phyloP scores from a whole-genome alignment of 2,888 invertebrate genomes.

The Syrista parreyssii region DNA sequence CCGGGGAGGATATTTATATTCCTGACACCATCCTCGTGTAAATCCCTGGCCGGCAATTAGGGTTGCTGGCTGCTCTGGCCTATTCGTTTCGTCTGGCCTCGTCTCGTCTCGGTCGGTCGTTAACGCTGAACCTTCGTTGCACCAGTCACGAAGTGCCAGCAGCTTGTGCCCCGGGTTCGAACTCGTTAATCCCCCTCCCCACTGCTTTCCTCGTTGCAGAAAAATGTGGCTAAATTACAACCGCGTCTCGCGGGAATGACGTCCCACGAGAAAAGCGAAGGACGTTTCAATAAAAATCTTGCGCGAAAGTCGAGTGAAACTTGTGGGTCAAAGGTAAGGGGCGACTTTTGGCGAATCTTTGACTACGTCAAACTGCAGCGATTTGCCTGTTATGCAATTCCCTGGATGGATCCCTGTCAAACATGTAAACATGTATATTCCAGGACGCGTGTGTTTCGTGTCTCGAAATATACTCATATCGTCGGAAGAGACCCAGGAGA shows the following conservation, averaged over 20 bases:
- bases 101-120: constrained; percentile 45
- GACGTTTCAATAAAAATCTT: background rate
- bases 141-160: constrained; percentile 16
- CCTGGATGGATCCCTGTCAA: background rate
- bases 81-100: constrained; percentile 37
- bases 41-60: constrained; percentile 57
- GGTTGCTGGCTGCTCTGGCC: constrained; percentile 37
- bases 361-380: background rate
- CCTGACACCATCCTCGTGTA: constrained; percentile 47
- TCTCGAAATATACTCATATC: background rate
- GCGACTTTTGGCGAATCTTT: too few species aligned
- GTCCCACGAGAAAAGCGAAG: background rate
- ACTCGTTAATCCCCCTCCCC: constrained; percentile 36
- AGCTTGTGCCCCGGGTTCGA: constrained; percentile 13
- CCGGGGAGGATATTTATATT: constrained; percentile 50
- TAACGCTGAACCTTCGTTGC: constrained; percentile 48
- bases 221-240: constrained; percentile 45
- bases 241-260: background rate
- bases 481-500: background rate
- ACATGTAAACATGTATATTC: background rate
- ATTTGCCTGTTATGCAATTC: background rate
- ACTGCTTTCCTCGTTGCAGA: constrained; percentile 27
- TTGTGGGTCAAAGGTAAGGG: background rate
- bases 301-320: background rate
- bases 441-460: background rate